phyloP scores from a whole-genome alignment of 1,140 invertebrate genomes.

The Ptiloglossa arizonensis region DNA sequence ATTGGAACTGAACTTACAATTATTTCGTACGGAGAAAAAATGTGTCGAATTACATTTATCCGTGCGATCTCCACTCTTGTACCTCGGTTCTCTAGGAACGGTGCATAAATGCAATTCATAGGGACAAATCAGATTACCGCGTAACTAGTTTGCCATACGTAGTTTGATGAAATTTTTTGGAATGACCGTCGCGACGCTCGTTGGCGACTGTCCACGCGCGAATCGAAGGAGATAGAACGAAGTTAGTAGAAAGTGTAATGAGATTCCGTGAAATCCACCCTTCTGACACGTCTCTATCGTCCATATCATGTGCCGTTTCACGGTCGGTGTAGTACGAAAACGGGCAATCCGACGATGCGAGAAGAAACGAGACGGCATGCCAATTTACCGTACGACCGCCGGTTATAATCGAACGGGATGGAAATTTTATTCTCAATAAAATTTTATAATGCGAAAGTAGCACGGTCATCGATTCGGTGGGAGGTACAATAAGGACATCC shows the following conservation, averaged over 20 bases:
- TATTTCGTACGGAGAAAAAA: no score
- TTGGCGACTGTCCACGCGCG: no score
- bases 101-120: no score
- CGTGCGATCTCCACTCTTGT: no score
- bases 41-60: no score
- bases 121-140: no score
- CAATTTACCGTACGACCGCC: constrained; percentile 3
- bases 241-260: constrained; percentile 3
- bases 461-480: neutral
- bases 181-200: no score
- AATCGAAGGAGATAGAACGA: neutral
- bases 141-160: no score
- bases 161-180: no score
- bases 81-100: no score
- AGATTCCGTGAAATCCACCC: constrained; percentile 19
- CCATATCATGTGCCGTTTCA: constrained; percentile 21
- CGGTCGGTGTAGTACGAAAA: constrained; percentile 18
- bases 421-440: constrained; percentile 19
- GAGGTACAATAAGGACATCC: neutral
- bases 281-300: constrained; percentile 21
- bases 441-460: constrained; percentile 10
- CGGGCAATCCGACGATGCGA: constrained; percentile 10
- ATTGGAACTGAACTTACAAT: no score
- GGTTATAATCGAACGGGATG: constrained; percentile 21
- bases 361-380: constrained; percentile 20